These are phyloP conservation scores for Tauraco erythrolophus DNA, from an alignment of 2,113 vertebrate species.

Conservation along the genomic window DNA sequence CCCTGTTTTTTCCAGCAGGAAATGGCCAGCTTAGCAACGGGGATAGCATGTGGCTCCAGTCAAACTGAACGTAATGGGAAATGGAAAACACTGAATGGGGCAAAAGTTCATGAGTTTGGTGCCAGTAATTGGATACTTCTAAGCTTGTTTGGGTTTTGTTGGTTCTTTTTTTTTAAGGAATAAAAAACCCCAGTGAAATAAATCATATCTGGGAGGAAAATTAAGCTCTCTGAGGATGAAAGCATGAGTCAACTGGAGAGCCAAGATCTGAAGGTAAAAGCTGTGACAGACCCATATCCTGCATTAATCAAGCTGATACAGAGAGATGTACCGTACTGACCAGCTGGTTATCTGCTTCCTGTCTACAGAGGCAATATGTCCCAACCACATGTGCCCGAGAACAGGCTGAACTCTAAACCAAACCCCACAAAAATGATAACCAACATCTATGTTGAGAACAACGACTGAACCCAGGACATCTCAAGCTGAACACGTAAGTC, in stretches of 20 bases:
- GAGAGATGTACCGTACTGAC: not conserved
- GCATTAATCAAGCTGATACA: conserved; percentile 38
- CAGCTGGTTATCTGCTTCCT: conserved; percentile 20
- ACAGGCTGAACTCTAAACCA: not conserved
- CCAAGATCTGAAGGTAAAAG: conserved; percentile 27
- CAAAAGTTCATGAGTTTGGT: conserved; percentile 35
- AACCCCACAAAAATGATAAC: not conserved
- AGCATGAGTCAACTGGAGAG: not conserved
- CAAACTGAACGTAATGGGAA: not conserved
- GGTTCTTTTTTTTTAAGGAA: rapidly evolving
- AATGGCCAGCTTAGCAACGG: not conserved
- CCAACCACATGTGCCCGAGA: not conserved
- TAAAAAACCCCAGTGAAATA: not conserved
- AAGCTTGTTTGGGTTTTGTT: conserved; percentile 11
- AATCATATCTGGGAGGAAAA: conserved; percentile 40
- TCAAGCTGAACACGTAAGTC: not conserved
- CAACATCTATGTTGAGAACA: not conserved
- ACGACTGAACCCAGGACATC: rapidly evolving
- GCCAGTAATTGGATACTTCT: conserved; percentile 9
- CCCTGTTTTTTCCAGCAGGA: conserved; percentile 10
- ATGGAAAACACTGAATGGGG: conserved; percentile 15
- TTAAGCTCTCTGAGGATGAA: not conserved
- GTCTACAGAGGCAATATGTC: not conserved
- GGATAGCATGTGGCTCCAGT: conserved; percentile 30
- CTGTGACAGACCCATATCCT: not conserved